Evolutionary conservation across 2,888 invertebrate genomes (phyloP).

Genomic region (Acutogordius australiensis): DNA sequence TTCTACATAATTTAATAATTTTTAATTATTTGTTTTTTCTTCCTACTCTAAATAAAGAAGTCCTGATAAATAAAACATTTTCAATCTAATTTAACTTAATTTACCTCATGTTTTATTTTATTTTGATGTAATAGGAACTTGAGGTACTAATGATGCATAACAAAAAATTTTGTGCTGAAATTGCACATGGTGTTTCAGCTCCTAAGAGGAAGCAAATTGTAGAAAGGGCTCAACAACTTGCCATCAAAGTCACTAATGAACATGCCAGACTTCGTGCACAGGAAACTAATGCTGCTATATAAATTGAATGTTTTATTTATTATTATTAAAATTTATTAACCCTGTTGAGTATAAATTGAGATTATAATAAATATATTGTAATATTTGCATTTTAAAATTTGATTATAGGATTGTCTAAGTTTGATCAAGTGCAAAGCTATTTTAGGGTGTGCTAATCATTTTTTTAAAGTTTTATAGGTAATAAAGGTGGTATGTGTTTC

Average conservation of each 20-base stretch:
- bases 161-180: conserved; percentile 79
- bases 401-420: no score
- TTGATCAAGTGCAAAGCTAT: no score
- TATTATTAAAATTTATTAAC: no score
- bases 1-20: neutral
- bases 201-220: conserved; percentile 83
- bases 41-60: neutral
- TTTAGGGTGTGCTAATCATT: no score
- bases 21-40: no score
- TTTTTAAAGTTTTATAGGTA: no score
- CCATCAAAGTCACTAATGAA: conserved; percentile 76
- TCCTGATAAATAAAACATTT: neutral
- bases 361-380: no score
- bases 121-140: conserved; percentile 37
- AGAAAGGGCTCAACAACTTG: conserved; percentile 74
- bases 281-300: conserved; percentile 32
- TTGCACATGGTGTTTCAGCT: conserved; percentile 84
- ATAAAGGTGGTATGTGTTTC: no score
- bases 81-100: no score
- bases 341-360: no score
- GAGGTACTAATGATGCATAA: conserved; percentile 98
- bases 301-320: no score
- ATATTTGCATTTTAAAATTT: no score
- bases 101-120: neutral
- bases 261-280: conserved; percentile 82